Conservation (phyloP, 2,888 invertebrate species). For the Brenthis ino region DNA sequence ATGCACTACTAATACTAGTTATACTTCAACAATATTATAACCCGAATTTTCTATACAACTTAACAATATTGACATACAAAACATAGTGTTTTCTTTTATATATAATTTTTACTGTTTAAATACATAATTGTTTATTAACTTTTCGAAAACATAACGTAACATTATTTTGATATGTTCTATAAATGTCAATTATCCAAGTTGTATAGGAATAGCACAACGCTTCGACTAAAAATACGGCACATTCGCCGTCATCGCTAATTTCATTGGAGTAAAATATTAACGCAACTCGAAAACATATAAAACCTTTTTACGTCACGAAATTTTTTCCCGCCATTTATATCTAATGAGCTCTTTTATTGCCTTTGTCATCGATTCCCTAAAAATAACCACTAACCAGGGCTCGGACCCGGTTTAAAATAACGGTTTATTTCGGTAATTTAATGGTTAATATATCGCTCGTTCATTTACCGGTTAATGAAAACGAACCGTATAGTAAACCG, state of each 20-base stretch:
- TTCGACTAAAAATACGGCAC: no score
- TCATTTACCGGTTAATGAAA: no score
- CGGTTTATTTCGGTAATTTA: no score
- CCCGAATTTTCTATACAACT: conserved; percentile 28
- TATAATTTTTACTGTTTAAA: no score
- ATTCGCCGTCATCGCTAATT: no score
- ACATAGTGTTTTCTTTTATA: no score
- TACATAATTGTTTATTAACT: background rate
- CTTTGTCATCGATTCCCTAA: conserved; percentile 8
- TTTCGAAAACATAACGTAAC: background rate
- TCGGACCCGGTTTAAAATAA: no score
- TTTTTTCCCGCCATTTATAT: conserved; percentile 5
- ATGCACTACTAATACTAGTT: conserved; percentile 73
- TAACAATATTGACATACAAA: background rate
- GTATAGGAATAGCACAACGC: conserved; percentile 21
- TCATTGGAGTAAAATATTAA: no score
- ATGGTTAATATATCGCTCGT: no score
- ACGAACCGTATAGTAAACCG: no score
- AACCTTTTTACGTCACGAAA: background rate
- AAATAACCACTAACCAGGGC: no score
- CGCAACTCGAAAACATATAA: no score
- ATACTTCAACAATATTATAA: conserved; percentile 48
- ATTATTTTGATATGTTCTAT: conserved; percentile 21
- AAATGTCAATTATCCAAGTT: conserved; percentile 12
- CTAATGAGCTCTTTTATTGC: conserved; percentile 26